phyloP scores from a whole-genome alignment of 2,797 vertebrate genomes.

The Synaphobranchus kaupii region DNA sequence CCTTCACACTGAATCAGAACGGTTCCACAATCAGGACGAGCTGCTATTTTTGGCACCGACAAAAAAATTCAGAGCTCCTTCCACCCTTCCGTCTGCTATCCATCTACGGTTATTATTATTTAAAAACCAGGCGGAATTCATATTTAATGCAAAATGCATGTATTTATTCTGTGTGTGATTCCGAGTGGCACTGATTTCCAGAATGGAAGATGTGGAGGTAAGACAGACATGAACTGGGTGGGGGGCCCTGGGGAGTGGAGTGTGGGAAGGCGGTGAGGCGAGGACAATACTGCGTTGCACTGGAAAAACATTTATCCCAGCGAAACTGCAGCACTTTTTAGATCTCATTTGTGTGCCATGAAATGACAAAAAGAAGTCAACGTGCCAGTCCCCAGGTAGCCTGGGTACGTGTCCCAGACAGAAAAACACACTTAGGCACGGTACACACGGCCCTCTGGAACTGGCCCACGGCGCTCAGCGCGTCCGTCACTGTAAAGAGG shows the following conservation, averaged over 20 bases:
- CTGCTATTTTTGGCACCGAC: not conserved
- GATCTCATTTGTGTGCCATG: not conserved
- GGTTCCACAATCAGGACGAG: not conserved
- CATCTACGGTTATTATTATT: not conserved
- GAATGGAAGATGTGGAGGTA: not conserved
- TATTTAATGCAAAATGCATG: not conserved
- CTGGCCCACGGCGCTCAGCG: not conserved
- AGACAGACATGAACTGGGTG: not conserved
- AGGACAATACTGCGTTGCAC: not conserved
- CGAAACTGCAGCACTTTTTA: not conserved
- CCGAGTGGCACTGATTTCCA: not conserved
- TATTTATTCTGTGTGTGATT: not conserved
- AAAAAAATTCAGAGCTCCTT: not conserved
- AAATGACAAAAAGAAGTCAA: not conserved
- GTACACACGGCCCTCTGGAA: not conserved
- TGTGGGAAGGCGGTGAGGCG: not conserved
- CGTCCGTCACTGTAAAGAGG: not conserved
- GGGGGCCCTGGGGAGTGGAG: not conserved
- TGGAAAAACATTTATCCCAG: not conserved
- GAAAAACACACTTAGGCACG: not conserved
- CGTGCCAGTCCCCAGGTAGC: not conserved
- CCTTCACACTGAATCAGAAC: not conserved
- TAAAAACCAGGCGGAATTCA: not conserved
- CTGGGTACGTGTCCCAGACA: not conserved
- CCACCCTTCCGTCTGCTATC: not conserved